Conservation (phyloP, 2,113 vertebrate genomes). For the Ramphastos sulfuratus region DNA sequence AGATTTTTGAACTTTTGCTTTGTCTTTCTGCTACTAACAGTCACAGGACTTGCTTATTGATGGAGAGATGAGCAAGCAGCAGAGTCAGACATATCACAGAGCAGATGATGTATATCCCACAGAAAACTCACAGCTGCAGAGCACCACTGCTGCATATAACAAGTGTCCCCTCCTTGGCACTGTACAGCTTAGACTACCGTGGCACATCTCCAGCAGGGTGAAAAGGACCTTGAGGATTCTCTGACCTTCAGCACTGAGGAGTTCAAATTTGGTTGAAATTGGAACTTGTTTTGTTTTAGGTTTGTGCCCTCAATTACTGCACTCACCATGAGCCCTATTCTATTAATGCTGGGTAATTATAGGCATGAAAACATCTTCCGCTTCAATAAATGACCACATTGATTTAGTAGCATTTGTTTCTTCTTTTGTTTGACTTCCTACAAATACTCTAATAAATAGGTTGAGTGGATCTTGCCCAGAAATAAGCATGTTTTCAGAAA, state of each 20-base stretch:
- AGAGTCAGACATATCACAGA: rapidly evolving
- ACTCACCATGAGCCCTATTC: neutral
- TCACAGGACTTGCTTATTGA: neutral
- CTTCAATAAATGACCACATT: neutral
- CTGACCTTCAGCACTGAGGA: neutral
- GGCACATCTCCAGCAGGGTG: neutral
- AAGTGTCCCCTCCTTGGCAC: neutral
- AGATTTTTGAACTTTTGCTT: neutral
- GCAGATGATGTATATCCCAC: neutral
- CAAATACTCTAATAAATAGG: neutral
- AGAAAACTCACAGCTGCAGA: neutral
- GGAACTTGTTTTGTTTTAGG: neutral
- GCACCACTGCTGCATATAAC: neutral
- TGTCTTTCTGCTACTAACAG: neutral
- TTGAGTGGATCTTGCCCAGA: neutral
- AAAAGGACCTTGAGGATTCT: neutral
- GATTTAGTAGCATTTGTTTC: neutral
- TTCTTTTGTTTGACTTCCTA: neutral
- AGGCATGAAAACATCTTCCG: neutral
- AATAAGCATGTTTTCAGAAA: neutral
- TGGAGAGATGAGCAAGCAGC: neutral
- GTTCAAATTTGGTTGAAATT: neutral
- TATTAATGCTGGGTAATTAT: neutral
- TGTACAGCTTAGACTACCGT: neutral
- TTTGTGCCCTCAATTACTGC: slow-evolving; percentile 7